These are phyloP conservation scores for Tinamus guttatus DNA, from an alignment of 2,113 vertebrate genomes.

Conservation along the genomic window DNA sequence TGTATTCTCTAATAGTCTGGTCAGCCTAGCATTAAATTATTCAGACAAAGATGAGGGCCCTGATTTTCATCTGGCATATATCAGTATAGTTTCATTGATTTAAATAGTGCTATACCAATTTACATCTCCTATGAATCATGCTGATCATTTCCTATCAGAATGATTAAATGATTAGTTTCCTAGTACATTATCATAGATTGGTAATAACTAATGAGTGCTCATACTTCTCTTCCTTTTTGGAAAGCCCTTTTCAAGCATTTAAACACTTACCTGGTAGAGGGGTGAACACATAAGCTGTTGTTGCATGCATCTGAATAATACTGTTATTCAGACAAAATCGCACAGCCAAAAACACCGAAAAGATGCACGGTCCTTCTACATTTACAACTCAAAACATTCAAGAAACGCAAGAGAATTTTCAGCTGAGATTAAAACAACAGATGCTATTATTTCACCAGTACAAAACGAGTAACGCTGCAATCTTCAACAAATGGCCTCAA, in stretches of 20 bases:
- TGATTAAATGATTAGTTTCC: slow-evolving; percentile 50
- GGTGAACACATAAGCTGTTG: neutral
- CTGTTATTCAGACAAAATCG: neutral
- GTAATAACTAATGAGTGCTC: slow-evolving; percentile 36
- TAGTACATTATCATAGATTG: slow-evolving; percentile 37
- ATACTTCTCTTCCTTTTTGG: slow-evolving; percentile 28
- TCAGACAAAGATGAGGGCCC: slow-evolving; percentile 25
- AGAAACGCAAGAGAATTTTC: neutral
- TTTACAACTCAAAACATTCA: neutral
- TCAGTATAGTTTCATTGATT: slow-evolving; percentile 32
- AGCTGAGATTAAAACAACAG: neutral
- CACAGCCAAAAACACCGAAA: neutral
- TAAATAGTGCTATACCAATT: slow-evolving; percentile 14
- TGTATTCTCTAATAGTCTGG: slow-evolving; percentile 23
- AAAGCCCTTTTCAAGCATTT: neutral
- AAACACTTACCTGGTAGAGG: neutral
- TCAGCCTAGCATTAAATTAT: slow-evolving; percentile 43
- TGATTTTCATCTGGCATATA: slow-evolving; percentile 28
- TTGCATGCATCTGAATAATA: neutral
- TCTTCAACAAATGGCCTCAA: neutral
- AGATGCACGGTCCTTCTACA: neutral
- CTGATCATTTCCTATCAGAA: slow-evolving; percentile 34
- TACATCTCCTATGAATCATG: slow-evolving; percentile 34
- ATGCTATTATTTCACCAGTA: neutral
- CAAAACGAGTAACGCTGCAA: neutral